These are phyloP conservation scores for Callyntrura guangdongensis DNA, from an alignment of 2,888 invertebrate species.

Conservation along the genomic window DNA sequence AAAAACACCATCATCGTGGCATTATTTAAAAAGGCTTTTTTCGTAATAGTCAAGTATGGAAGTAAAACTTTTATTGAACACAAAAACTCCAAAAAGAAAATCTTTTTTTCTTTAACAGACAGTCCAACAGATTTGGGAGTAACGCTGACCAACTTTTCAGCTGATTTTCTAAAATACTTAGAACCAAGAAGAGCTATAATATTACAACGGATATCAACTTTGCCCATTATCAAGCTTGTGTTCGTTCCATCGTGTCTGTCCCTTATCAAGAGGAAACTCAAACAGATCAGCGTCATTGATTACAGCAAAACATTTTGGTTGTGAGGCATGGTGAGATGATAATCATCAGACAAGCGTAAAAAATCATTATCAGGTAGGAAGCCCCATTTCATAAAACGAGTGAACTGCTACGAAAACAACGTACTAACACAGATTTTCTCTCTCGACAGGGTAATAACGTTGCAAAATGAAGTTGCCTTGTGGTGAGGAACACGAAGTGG, in stretches of 20 bases:
- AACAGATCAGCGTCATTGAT: slow-evolving; percentile 1
- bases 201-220: not conserved
- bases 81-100: not conserved
- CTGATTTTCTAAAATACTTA: slow-evolving; percentile 23
- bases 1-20: not conserved
- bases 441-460: not conserved
- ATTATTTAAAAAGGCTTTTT: not conserved
- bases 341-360: slow-evolving; percentile 46
- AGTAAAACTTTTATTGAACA: not conserved
- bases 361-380: slow-evolving; percentile 39
- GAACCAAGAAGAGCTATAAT: not conserved
- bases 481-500: not conserved
- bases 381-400: slow-evolving; percentile 17
- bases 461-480: not conserved
- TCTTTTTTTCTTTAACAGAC: not conserved
- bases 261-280: not conserved
- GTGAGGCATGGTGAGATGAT: slow-evolving; percentile 14
- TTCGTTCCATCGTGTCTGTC: not conserved
- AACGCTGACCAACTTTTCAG: not conserved
- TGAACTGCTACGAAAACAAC: slow-evolving; percentile 13
- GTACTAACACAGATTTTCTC: slow-evolving; percentile 1
- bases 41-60: not conserved
- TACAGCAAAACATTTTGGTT: not conserved
- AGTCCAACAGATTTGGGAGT: slow-evolving; percentile 10
- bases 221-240: not conserved